Evolutionary conservation across 64 coral and sea anemone species (phyloP).

Genomic region (Actinia equina): DNA sequence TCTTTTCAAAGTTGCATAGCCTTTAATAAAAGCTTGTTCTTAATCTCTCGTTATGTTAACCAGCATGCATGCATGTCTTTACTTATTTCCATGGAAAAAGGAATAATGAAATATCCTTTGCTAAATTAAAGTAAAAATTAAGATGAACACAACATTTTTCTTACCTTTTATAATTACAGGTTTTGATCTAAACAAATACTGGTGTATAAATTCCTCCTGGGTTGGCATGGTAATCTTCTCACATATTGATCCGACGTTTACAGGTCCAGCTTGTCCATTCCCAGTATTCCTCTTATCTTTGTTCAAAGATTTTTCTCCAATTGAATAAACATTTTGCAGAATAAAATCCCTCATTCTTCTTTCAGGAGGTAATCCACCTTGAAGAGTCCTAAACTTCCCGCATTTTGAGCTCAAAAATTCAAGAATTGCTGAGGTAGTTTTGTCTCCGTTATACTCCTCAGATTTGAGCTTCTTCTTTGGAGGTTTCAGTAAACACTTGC

Average conservation of each 20-base stretch:
- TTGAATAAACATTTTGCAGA: conserved; percentile 49
- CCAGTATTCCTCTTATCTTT: neutral
- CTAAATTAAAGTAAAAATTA: neutral
- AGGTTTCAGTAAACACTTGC: conserved; percentile 41
- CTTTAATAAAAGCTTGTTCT: too few relatives aligned
- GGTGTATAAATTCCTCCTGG: conserved; percentile 55
- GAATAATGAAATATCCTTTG: too few relatives aligned
- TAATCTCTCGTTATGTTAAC: too few relatives aligned
- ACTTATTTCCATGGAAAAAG: too few relatives aligned
- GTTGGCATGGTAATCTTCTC: conserved; percentile 52
- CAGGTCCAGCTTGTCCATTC: neutral
- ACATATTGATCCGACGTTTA: conserved; percentile 46
- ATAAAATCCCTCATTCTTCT: conserved; percentile 30
- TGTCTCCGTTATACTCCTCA: conserved; percentile 20
- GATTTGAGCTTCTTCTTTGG: neutral
- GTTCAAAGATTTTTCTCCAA: neutral
- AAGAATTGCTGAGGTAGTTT: conserved; percentile 30
- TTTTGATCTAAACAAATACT: conserved; percentile 72
- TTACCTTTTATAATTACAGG: conserved; percentile 74
- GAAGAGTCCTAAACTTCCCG: conserved; percentile 28
- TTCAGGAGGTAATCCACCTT: conserved; percentile 39
- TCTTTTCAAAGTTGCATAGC: too few relatives aligned
- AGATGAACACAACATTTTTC: neutral
- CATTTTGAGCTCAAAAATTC: conserved; percentile 63
- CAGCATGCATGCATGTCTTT: too few relatives aligned